Conservation (phyloP, 2,888 invertebrate genomes). For the Sphaerolaimus hirsutus region DNA sequence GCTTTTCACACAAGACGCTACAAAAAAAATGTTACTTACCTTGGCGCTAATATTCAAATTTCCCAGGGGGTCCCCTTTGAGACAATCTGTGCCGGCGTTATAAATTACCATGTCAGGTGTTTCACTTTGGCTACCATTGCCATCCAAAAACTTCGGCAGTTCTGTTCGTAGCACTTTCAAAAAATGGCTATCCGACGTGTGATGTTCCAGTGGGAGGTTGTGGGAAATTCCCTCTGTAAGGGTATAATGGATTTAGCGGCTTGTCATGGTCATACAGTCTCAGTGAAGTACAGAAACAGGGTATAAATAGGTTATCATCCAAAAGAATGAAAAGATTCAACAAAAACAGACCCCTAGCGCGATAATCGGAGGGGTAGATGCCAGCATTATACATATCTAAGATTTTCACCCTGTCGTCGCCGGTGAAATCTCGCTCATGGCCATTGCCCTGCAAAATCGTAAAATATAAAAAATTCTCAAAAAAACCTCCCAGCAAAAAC, state of each 20-base stretch:
- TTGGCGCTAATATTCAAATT: constrained; percentile 42
- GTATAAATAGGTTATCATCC: no score
- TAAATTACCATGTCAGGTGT: constrained; percentile 59
- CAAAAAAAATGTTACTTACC: constrained; percentile 28
- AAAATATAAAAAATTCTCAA: no score
- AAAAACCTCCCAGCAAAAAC: constrained; percentile 49
- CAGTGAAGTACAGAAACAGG: no score
- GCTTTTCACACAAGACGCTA: no score
- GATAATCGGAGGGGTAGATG: constrained; percentile 60
- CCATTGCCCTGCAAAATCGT: constrained; percentile 47
- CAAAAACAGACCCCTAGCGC: no score
- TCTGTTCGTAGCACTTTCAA: constrained; percentile 7
- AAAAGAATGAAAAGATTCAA: no score
- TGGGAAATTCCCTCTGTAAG: neutral
- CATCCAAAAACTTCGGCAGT: constrained; percentile 36
- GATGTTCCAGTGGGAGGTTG: neutral
- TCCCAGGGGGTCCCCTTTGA: constrained; percentile 53
- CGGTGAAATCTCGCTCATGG: constrained; percentile 52
- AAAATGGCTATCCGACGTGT: neutral
- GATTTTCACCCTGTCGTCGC: constrained; percentile 48
- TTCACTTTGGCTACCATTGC: no score
- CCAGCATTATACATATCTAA: constrained; percentile 58
- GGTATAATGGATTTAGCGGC: neutral
- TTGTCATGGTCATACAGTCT: no score
- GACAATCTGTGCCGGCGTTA: constrained; percentile 70